These are phyloP conservation scores for Microdon myrmicae DNA, from an alignment of 2,888 invertebrate genomes.

Conservation along the genomic window DNA sequence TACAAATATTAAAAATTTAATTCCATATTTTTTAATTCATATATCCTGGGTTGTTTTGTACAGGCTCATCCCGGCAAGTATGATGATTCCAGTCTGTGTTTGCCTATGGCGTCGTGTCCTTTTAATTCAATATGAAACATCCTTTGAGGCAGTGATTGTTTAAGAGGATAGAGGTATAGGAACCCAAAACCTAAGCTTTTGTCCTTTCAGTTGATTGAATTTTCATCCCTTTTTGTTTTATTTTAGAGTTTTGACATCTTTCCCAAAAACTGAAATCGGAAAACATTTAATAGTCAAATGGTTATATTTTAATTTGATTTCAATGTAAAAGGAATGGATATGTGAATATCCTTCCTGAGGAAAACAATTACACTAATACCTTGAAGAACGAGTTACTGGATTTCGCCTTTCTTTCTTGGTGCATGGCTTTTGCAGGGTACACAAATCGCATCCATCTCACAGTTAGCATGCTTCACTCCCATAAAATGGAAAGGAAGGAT, in stretches of 20 bases:
- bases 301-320: too few relatives aligned
- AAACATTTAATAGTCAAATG: too few relatives aligned
- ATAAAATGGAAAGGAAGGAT: slow-evolving; percentile 49
- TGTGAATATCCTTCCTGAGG: too few relatives aligned
- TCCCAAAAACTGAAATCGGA: too few relatives aligned
- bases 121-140: slow-evolving; percentile 44
- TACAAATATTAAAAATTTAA: slow-evolving; percentile 51
- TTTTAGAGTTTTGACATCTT: too few relatives aligned
- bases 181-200: slow-evolving; percentile 24
- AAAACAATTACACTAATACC: too few relatives aligned
- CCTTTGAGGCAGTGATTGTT: slow-evolving; percentile 3
- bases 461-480: slow-evolving; percentile 53
- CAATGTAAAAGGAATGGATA: too few relatives aligned
- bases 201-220: slow-evolving; percentile 24
- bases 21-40: slow-evolving; percentile 19
- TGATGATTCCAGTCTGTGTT: slow-evolving; percentile 34
- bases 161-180: background rate
- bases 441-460: slow-evolving; percentile 50
- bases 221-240: too few relatives aligned
- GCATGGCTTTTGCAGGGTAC: slow-evolving; percentile 41
- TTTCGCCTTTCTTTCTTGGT: slow-evolving; percentile 8
- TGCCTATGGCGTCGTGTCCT: too few relatives aligned
- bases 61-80: background rate
- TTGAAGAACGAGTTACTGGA: too few relatives aligned
- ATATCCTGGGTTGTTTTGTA: background rate